Conservation (phyloP, 1,140 invertebrate genomes). For the Coptotermes formosanus region DNA sequence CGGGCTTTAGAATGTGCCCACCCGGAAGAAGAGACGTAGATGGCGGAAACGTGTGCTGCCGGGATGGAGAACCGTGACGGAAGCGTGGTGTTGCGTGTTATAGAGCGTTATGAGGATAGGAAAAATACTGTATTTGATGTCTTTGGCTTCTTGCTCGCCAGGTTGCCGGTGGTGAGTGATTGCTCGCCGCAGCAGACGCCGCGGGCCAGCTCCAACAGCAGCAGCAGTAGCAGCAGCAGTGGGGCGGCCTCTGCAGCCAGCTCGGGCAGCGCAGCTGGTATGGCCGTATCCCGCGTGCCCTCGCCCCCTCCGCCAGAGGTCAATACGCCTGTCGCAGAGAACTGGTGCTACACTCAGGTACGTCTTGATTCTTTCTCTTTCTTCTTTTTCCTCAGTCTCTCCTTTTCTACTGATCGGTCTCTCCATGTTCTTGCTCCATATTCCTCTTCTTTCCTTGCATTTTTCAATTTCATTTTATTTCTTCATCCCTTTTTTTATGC, state of each 20-base stretch:
- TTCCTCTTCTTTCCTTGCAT: neutral
- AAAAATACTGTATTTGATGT: neutral
- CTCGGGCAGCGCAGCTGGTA: slow-evolving; percentile 42
- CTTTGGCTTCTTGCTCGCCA: slow-evolving; percentile 48
- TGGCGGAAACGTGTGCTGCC: too few species aligned
- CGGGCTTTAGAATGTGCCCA: too few species aligned
- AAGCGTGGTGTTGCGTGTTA: too few species aligned
- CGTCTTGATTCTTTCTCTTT: neutral
- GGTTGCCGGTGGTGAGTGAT: slow-evolving; percentile 81
- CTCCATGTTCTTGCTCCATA: neutral
- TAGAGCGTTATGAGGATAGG: too few species aligned
- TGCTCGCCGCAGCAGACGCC: slow-evolving; percentile 71
- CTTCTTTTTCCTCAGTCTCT: neutral
- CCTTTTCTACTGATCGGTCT: slow-evolving; percentile 30
- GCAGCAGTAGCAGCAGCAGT: slow-evolving; percentile 56
- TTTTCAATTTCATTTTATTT: too few species aligned
- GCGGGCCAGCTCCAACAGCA: slow-evolving; percentile 74
- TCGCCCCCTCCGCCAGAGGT: slow-evolving; percentile 86
- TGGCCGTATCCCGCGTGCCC: slow-evolving; percentile 88
- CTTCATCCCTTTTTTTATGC: neutral
- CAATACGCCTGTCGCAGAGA: slow-evolving; percentile 90
- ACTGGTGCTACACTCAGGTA: slow-evolving; percentile 96
- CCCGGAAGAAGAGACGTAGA: too few species aligned
- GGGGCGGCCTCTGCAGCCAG: slow-evolving; percentile 15
- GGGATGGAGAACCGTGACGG: too few species aligned